phyloP scores from a whole-genome alignment of 2,888 invertebrate species.

The Arrhopalites spinosus region DNA sequence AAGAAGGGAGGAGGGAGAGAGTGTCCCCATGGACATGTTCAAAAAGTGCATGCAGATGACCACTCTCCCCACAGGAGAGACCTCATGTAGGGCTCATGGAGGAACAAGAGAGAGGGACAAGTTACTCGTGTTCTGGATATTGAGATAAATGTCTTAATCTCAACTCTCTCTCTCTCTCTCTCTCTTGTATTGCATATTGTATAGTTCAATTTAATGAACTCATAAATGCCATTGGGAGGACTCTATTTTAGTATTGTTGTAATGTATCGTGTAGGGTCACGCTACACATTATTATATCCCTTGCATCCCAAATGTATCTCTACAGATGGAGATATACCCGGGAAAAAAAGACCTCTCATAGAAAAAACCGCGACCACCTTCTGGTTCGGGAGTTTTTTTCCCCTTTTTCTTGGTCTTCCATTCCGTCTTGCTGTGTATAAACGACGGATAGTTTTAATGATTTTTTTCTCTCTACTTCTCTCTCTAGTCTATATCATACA shows the following conservation, averaged over 20 bases:
- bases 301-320: background rate
- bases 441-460: slow-evolving; percentile 1
- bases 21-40: too few relatives aligned
- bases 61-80: slow-evolving; percentile 12
- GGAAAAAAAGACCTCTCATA: background rate
- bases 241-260: slow-evolving; percentile 23
- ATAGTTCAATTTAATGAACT: slow-evolving; percentile 52
- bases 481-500: background rate
- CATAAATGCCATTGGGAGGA: slow-evolving; percentile 50
- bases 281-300: background rate
- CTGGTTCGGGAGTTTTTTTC: slow-evolving; percentile 34
- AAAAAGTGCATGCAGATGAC: too few relatives aligned
- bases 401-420: background rate
- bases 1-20: too few relatives aligned
- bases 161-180: slow-evolving; percentile 7
- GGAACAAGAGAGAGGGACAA: too few relatives aligned
- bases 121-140: background rate
- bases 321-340: background rate
- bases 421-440: slow-evolving; percentile 13
- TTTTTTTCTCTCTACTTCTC: background rate
- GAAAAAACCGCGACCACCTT: slow-evolving; percentile 35
- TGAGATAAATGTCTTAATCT: slow-evolving; percentile 39
- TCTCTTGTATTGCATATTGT: background rate
- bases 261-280: slow-evolving; percentile 49
- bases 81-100: slow-evolving; percentile 10